A percentile compares a stretch with the other conserved stretches of the same genome.
Conservation (phyloP, 2,113 vertebrate species). For the Oreocharis arfaki region DNA sequence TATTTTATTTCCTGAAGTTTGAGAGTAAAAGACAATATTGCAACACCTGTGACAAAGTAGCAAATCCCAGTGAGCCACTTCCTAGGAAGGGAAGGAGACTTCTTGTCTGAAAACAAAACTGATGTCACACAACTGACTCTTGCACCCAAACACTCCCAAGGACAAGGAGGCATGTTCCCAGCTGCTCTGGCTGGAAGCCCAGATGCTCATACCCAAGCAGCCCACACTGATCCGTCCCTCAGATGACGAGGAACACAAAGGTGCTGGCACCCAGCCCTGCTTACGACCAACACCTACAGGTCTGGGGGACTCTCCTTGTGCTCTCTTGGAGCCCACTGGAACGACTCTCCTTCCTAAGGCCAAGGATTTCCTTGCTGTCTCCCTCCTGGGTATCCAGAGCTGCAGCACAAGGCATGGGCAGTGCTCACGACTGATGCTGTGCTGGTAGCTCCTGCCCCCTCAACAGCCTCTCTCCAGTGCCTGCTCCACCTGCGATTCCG, state of each 20-base stretch:
- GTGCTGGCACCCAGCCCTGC: neutral
- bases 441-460: neutral
- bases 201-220: neutral
- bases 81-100: neutral
- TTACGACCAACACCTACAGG: accelerated
- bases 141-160: accelerated
- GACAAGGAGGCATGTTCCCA: accelerated
- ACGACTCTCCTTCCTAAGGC: neutral
- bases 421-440: accelerated
- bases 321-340: no score
- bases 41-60: neutral
- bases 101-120: neutral
- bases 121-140: accelerated
- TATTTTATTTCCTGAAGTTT: neutral
- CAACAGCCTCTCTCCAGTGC: neutral
- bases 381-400: neutral
- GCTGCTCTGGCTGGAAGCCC: neutral
- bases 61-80: neutral
- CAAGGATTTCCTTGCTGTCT: neutral
- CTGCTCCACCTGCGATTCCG: accelerated
- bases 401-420: accelerated
- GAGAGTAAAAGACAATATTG: accelerated
- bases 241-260: accelerated
- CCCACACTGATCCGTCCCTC: no score
- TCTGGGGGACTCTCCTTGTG: neutral